Conservation (phyloP, 2,888 invertebrate species). For the Nematopogon swammerdamellus region DNA sequence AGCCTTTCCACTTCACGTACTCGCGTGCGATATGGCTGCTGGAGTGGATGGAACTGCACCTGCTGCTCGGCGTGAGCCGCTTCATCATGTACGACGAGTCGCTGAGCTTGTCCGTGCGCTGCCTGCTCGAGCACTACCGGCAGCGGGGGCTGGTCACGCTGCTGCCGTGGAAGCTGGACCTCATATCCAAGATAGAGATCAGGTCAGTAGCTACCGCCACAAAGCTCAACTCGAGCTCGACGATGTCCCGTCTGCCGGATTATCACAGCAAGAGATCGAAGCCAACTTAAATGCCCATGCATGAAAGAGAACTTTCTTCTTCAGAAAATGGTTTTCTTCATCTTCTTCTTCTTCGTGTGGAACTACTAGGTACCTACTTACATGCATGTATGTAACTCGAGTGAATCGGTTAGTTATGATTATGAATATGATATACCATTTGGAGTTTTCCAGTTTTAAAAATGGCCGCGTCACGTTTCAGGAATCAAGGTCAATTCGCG, state of each 20-base stretch:
- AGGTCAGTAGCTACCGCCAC: slow-evolving; percentile 26
- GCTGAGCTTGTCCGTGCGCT: slow-evolving; percentile 72
- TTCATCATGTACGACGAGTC: slow-evolving; percentile 92
- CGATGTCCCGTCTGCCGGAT: no score
- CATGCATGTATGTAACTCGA: no score
- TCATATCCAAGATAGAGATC: slow-evolving; percentile 85
- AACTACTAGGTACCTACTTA: no score
- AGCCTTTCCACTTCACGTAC: slow-evolving; percentile 88
- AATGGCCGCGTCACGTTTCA: slow-evolving; percentile 21
- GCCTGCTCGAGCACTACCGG: slow-evolving; percentile 61
- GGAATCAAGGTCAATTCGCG: slow-evolving; percentile 89
- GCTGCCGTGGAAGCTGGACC: slow-evolving; percentile 81
- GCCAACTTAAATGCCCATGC: no score
- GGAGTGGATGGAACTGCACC: slow-evolving; percentile 87
- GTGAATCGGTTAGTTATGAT: no score
- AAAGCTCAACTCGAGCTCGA: no score
- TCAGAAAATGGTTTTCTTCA: no score
- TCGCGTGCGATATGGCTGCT: slow-evolving; percentile 78
- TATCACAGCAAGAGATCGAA: no score
- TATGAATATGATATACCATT: no score
- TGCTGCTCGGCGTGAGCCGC: slow-evolving; percentile 78
- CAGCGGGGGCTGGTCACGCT: slow-evolving; percentile 65
- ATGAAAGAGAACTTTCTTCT: no score
- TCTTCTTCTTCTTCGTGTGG: no score
- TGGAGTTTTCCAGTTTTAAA: no score